Conservation (phyloP, 2,888 invertebrate species). For the Sipunculus nudus region DNA sequence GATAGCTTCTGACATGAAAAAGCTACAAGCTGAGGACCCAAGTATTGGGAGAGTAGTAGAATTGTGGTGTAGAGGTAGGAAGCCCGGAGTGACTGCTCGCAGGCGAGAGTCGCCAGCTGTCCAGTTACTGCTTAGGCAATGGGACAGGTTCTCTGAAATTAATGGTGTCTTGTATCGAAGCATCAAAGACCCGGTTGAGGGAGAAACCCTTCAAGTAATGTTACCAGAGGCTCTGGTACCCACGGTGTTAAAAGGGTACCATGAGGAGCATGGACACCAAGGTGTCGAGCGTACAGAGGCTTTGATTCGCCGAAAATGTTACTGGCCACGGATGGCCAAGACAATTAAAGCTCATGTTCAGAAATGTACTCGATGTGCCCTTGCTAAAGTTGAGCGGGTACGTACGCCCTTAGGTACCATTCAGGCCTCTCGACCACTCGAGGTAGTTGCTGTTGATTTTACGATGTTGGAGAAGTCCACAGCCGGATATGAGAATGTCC, state of each 20-base stretch:
- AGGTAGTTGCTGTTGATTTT: slow-evolving; percentile 31
- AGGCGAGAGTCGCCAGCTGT: too few relatives aligned
- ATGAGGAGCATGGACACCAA: background rate
- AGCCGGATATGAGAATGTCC: slow-evolving; percentile 22
- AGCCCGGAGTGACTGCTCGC: too few relatives aligned
- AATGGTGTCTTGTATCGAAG: background rate
- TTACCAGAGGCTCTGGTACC: too few relatives aligned
- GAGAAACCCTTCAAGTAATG: background rate
- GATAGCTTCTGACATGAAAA: too few relatives aligned
- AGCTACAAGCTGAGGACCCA: too few relatives aligned
- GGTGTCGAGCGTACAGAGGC: background rate
- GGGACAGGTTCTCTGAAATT: too few relatives aligned
- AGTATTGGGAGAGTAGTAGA: too few relatives aligned
- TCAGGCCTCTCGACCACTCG: slow-evolving; percentile 16
- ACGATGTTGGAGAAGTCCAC: slow-evolving; percentile 19
- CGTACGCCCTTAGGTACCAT: slow-evolving; percentile 13
- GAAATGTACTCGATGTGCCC: background rate
- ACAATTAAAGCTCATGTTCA: background rate
- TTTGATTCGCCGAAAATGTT: background rate
- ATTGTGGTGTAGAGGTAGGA: too few relatives aligned
- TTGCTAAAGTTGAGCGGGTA: background rate
- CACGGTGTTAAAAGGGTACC: background rate
- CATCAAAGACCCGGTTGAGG: background rate
- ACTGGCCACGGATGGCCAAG: background rate
- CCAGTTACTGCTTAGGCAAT: too few relatives aligned